These are phyloP conservation scores for Chaunax sp. DNA, from an alignment of 2,797 vertebrate species.

Conservation along the genomic window DNA sequence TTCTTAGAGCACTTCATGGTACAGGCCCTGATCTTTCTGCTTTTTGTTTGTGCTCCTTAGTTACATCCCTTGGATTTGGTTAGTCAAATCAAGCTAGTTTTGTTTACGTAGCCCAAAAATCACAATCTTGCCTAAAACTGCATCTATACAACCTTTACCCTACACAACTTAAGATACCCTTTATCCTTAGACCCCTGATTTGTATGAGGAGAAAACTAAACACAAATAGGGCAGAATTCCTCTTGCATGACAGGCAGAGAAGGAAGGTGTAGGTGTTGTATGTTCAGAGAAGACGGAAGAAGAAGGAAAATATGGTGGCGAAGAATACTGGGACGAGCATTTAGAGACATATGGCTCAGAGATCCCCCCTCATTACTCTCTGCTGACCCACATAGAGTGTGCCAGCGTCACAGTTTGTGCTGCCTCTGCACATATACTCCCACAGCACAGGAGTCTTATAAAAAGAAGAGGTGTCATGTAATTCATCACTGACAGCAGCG, in stretches of 20 bases:
- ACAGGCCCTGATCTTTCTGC: not conserved
- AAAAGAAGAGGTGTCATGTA: conserved; percentile 56
- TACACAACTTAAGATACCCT: not conserved
- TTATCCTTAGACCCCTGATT: not conserved
- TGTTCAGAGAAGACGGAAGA: not conserved
- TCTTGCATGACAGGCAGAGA: not conserved
- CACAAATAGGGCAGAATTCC: not conserved
- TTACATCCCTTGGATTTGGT: not conserved
- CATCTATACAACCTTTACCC: too few species aligned
- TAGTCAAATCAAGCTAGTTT: not conserved
- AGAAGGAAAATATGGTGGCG: not conserved
- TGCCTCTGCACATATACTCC: conserved; percentile 58
- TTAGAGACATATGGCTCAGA: conserved; percentile 59
- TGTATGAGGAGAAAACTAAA: not conserved
- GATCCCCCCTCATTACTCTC: conserved; percentile 72
- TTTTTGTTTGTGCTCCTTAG: not conserved
- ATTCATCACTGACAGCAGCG: conserved; percentile 77
- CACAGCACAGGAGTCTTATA: conserved; percentile 57
- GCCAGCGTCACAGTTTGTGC: conserved; percentile 63
- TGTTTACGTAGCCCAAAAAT: not conserved
- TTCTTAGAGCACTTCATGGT: too few species aligned
- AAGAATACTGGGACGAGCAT: conserved; percentile 15
- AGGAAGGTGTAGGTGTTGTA: not conserved
- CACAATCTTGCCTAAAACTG: not conserved
- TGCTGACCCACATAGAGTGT: conserved; percentile 75